Base-by-base conservation (phyloP, 2,888 invertebrate genomes). In the Tridacna crocea region DNA sequence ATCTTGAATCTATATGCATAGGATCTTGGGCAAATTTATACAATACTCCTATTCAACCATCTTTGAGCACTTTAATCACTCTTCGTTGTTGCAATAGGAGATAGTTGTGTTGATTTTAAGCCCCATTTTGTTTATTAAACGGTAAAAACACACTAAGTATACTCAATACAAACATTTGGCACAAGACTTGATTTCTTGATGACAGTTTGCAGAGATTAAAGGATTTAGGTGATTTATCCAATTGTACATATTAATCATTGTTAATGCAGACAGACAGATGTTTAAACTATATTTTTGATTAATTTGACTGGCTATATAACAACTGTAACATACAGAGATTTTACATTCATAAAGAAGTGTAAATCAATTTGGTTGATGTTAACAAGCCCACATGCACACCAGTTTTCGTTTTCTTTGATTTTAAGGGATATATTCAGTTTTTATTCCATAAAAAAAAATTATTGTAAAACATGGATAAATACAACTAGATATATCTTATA, bases 21-120 rank as follows among this genome's bases (percentile, higher is more conserved):
- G 72, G 78, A 86, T 83, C 86, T 86, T 83, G 81, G 76, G 81
- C 79, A 86, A 81, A 86, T 86, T 86, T 86, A 86, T 86, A 75
- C 83, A 86, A 79, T 83, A 60, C 72, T 77, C 75, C 77, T 66
- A 74, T 83, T 83, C 77, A 82, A 78, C 75, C 79, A 61, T 58
- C 68, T 63, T 58, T 79, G 74, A 82, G 68, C 76, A 73, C 84
- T 81, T 68, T 47, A 79, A 79, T 70, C 76, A 48, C 73, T 55
- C 61, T 60, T 58, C 76, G 79, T 77, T 81, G 81, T 79, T 77
- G 68, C 81, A 84, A 65, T 72, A 73, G 26, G 27, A 79, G 84
- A 84, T 84, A 84, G 72, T 68, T 48, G 46, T 79, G 79, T 70
- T 70, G 70, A 70, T 70, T 51, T 70, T 70, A 70, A 70, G 70